A percentile compares a stretch with the other conserved stretches of the same genome.
Conservation (phyloP, 2,797 vertebrate species). For the Champsocephalus gunnari region DNA sequence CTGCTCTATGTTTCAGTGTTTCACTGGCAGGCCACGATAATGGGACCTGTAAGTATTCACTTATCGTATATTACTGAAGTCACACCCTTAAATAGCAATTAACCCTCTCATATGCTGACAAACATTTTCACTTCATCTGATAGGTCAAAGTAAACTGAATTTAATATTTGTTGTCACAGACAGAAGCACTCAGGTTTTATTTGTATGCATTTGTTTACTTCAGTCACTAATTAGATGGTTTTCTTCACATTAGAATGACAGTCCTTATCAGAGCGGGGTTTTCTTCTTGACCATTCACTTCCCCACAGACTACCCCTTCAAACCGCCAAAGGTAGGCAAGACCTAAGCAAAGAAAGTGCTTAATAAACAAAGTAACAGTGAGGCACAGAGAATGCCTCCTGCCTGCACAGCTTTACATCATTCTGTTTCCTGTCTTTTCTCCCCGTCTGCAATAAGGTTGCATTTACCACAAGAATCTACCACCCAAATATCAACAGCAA, state of each 20-base stretch:
- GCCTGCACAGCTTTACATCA: constrained; percentile 14
- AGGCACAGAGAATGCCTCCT: neutral
- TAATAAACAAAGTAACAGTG: neutral
- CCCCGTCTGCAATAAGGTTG: constrained; percentile 83
- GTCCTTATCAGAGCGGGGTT: constrained; percentile 90
- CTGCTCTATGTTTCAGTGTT: constrained; percentile 82
- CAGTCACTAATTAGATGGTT: constrained; percentile 70
- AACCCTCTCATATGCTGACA: neutral
- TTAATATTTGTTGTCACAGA: neutral
- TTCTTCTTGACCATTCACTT: constrained; percentile 92
- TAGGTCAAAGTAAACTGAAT: neutral
- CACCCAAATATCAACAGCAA: constrained; percentile 88
- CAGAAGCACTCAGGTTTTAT: neutral
- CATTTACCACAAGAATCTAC: constrained; percentile 94
- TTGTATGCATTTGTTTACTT: neutral
- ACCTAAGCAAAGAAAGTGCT: neutral
- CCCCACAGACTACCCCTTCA: constrained; percentile 91
- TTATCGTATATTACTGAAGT: neutral
- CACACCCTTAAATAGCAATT: neutral
- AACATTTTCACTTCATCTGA: neutral
- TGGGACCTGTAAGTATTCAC: constrained; percentile 86
- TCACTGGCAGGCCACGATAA: constrained; percentile 90
- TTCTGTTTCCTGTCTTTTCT: constrained; percentile 36
- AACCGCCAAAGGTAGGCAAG: constrained; percentile 88
- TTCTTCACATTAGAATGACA: constrained; percentile 85